Percentiles rank a stretch among this genome's conserved stretches.
These are phyloP conservation scores for Trachurus trachurus DNA, from an alignment of 2,797 vertebrate species.

Conservation along the genomic window DNA sequence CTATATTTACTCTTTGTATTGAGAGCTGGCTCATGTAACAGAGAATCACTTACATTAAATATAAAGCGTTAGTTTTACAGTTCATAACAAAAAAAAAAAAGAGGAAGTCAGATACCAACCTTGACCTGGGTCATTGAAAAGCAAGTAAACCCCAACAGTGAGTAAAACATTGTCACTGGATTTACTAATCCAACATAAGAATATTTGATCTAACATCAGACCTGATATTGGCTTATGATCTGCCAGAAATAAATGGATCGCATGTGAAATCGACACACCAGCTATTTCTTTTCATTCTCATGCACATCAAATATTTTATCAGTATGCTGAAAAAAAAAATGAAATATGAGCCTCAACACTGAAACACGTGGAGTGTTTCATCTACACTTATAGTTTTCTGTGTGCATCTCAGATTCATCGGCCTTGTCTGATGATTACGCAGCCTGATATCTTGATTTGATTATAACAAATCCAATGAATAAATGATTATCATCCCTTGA, in stretches of 20 bases:
- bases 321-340: slow-evolving; percentile 17
- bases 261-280: slow-evolving; percentile 20
- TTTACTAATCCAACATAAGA: slow-evolving; percentile 15
- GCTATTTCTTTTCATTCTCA: slow-evolving; percentile 21
- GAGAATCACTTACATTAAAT: background rate
- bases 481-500: slow-evolving; percentile 24
- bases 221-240: slow-evolving; percentile 20
- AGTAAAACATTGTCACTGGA: background rate
- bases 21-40: background rate
- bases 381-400: background rate
- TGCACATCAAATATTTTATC: slow-evolving; percentile 20
- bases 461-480: slow-evolving; percentile 22
- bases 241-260: slow-evolving; percentile 23
- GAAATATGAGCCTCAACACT: background rate
- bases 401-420: slow-evolving; percentile 7
- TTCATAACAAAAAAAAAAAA: background rate
- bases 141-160: background rate
- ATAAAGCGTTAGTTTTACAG: background rate
- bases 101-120: background rate
- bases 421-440: slow-evolving; percentile 22
- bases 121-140: slow-evolving; percentile 25
- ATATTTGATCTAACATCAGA: slow-evolving; percentile 15
- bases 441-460: slow-evolving; percentile 21
- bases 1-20: background rate
- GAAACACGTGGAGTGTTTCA: background rate